Evolutionary conservation across 2,888 invertebrate genomes (phyloP).

Genomic region (Ischnura elegans): DNA sequence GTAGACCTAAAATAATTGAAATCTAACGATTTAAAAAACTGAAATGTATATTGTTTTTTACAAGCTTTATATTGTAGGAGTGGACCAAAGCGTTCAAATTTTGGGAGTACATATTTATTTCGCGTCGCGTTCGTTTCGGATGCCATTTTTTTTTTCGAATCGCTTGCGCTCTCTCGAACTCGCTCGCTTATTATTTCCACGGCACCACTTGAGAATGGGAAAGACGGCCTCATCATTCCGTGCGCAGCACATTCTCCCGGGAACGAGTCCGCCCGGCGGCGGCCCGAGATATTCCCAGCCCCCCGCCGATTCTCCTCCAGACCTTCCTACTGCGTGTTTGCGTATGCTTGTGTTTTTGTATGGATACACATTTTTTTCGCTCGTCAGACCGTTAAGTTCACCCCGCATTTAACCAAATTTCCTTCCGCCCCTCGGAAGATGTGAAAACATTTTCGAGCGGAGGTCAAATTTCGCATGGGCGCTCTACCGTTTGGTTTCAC

Average conservation of each 20-base stretch:
- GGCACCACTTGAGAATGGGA: neutral
- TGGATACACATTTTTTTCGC: neutral
- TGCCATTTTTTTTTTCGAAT: neutral
- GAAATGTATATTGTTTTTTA: no score
- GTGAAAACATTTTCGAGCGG: neutral
- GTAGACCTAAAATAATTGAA: no score
- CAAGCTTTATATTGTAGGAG: no score
- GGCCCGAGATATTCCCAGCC: neutral
- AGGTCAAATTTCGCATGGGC: neutral
- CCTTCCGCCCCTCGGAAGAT: neutral
- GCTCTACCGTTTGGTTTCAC: neutral
- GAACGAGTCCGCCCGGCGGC: neutral
- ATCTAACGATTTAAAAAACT: no score
- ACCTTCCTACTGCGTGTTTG: neutral
- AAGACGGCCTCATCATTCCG: neutral
- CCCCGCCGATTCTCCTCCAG: neutral
- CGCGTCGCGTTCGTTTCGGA: neutral
- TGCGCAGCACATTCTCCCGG: neutral
- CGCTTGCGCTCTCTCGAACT: neutral
- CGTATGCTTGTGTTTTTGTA: neutral
- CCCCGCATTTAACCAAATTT: neutral
- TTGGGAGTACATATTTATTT: neutral
- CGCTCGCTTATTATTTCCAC: neutral
- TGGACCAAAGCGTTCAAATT: no score
- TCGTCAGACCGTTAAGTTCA: neutral